A percentile compares a stretch with the other conserved stretches of the same genome.
Conservation (phyloP, 2,888 invertebrate species). For the Drosophila melanocephala region DNA sequence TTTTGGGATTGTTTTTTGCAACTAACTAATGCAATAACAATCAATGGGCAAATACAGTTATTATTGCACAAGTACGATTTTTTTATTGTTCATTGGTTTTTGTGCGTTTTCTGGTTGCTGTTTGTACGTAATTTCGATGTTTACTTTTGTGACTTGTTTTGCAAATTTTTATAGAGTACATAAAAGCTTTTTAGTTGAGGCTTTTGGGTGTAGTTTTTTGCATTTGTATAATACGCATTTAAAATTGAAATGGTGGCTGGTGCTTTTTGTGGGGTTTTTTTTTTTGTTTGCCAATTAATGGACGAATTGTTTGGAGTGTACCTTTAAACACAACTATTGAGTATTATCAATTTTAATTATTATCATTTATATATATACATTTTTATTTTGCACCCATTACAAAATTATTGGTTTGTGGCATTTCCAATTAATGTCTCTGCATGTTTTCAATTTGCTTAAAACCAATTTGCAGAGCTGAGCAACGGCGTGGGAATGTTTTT, state of each 20-base stretch:
- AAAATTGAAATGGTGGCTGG: constrained; percentile 23
- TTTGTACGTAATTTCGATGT: constrained; percentile 52
- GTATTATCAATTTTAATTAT: constrained; percentile 55
- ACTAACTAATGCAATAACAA: constrained; percentile 78
- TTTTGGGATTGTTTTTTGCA: constrained; percentile 27
- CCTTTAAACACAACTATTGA: constrained; percentile 58
- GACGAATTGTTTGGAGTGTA: constrained; percentile 61
- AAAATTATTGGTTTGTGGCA: constrained; percentile 42
- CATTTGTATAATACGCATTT: constrained; percentile 44
- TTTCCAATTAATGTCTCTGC: constrained; percentile 53
- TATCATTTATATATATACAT: constrained; percentile 30
- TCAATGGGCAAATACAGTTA: constrained; percentile 77
- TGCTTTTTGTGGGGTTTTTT: constrained; percentile 14
- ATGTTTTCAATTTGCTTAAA: constrained; percentile 61
- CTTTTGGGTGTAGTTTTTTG: constrained; percentile 25
- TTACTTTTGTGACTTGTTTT: constrained; percentile 70
- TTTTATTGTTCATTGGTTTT: constrained; percentile 17
- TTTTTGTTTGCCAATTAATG: constrained; percentile 72
- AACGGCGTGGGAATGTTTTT: constrained; percentile 25
- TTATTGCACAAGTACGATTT: constrained; percentile 62
- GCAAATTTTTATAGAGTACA: constrained; percentile 67
- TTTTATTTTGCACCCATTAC: constrained; percentile 10
- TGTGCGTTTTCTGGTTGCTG: constrained; percentile 25
- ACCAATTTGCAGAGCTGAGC: constrained; percentile 36
- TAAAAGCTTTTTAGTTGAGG: constrained; percentile 63